These are phyloP conservation scores for Rhabditoides inermis DNA, from an alignment of 2,888 invertebrate species.

Conservation along the genomic window DNA sequence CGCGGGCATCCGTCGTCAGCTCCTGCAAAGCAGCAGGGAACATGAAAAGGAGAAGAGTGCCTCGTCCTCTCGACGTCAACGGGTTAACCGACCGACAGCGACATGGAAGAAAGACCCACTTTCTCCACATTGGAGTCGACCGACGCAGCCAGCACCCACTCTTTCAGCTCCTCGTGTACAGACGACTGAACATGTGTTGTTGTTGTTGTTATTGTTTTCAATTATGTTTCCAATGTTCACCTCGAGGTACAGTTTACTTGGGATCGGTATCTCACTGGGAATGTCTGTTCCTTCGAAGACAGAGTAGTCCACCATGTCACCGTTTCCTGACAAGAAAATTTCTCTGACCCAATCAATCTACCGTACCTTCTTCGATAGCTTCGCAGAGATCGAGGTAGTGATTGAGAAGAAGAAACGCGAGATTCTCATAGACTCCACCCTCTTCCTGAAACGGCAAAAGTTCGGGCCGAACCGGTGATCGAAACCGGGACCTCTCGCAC, in stretches of 20 bases:
- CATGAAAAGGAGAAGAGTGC: too few species aligned
- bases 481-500: conserved; percentile 38
- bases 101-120: too few species aligned
- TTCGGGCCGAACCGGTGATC: conserved; percentile 32
- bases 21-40: conserved; percentile 57
- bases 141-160: conserved; percentile 91
- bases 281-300: conserved; percentile 77
- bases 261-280: conserved; percentile 69
- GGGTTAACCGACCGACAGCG: too few species aligned
- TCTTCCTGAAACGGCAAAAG: conserved; percentile 11
- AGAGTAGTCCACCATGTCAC: conserved; percentile 62
- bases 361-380: conserved; percentile 75
- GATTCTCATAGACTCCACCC: conserved; percentile 62
- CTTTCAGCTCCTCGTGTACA: conserved; percentile 75
- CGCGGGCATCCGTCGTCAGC: conserved; percentile 75
- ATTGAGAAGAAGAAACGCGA: conserved; percentile 91
- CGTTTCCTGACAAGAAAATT: conserved; percentile 12
- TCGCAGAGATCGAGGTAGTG: conserved; percentile 90
- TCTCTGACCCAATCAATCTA: not conserved
- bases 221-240: conserved; percentile 16
- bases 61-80: too few species aligned
- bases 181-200: not conserved
- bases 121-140: conserved; percentile 77
- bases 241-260: conserved; percentile 33
- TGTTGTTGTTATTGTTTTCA: not conserved